These are phyloP conservation scores for Enteromius treurensis DNA, from an alignment of 2,797 vertebrate species.

Conservation along the genomic window DNA sequence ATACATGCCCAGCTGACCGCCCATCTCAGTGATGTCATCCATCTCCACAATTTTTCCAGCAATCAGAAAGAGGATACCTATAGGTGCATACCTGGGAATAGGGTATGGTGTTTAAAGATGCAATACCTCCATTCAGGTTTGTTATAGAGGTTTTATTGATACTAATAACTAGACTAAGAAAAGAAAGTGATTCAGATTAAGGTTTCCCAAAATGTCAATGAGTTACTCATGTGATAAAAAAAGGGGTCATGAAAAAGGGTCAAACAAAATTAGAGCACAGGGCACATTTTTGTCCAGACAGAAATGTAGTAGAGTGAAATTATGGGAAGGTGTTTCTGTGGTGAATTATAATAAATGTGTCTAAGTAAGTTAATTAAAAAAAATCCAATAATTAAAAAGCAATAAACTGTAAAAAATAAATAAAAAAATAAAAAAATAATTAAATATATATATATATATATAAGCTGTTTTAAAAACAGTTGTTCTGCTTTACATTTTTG, in stretches of 20 bases:
- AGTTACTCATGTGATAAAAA: neutral
- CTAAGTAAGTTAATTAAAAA: neutral
- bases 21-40: conserved; percentile 95
- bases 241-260: conserved; percentile 17
- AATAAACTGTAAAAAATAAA: neutral
- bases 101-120: conserved; percentile 34
- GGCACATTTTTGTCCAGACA: conserved; percentile 27
- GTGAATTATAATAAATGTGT: neutral
- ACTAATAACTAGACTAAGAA: neutral
- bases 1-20: conserved; percentile 96
- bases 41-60: conserved; percentile 98
- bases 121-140: neutral
- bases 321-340: neutral
- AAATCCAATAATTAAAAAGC: neutral
- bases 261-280: conserved; percentile 10
- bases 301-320: neutral
- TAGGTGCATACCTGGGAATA: conserved; percentile 88
- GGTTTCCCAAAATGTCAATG: conserved; percentile 18
- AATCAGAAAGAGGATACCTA: conserved; percentile 96
- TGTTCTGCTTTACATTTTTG: neutral
- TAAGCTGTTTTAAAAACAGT: neutral
- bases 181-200: neutral
- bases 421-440: too few relatives aligned
- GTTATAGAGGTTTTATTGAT: neutral
- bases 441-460: too few relatives aligned